Conservation (phyloP, 2,888 invertebrate species). For the Pardosa pseudoannulata region DNA sequence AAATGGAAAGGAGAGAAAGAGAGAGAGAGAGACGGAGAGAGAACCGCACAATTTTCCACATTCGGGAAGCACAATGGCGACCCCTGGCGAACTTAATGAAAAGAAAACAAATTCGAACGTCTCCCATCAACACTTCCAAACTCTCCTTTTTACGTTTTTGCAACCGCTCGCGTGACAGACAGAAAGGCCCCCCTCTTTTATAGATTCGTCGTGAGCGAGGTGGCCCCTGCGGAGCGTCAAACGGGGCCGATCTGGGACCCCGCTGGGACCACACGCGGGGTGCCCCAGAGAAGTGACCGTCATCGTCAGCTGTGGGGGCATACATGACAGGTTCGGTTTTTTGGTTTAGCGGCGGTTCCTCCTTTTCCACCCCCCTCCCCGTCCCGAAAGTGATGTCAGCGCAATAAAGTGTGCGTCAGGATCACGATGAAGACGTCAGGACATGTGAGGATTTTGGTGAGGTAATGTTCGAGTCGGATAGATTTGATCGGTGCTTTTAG, state of each 20-base stretch:
- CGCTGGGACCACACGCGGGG: conserved; percentile 44
- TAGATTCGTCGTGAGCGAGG: conserved; percentile 35
- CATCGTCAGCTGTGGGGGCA: conserved; percentile 39
- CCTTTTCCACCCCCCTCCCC: no score
- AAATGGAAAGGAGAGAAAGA: neutral
- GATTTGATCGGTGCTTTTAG: no score
- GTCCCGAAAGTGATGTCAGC: neutral
- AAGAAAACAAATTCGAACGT: conserved; percentile 65
- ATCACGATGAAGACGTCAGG: conserved; percentile 7
- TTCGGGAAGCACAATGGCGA: conserved; percentile 34
- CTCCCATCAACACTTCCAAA: conserved; percentile 41
- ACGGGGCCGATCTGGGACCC: conserved; percentile 44
- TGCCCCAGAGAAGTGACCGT: conserved; percentile 46
- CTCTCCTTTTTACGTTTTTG: neutral
- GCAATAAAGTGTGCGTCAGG: neutral
- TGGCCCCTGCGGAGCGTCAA: conserved; percentile 35
- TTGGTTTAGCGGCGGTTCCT: neutral
- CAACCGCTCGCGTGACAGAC: neutral
- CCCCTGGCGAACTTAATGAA: conserved; percentile 59
- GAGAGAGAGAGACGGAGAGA: no score
- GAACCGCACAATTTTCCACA: conserved; percentile 46
- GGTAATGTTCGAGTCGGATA: no score
- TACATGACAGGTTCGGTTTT: conserved; percentile 11
- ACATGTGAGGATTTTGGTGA: neutral
- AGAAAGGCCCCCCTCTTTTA: conserved; percentile 6